A percentile compares a stretch with the other conserved stretches of the same genome.
phyloP scores from a whole-genome alignment of 2,113 vertebrate genomes.

The Sigmodon hispidus region DNA sequence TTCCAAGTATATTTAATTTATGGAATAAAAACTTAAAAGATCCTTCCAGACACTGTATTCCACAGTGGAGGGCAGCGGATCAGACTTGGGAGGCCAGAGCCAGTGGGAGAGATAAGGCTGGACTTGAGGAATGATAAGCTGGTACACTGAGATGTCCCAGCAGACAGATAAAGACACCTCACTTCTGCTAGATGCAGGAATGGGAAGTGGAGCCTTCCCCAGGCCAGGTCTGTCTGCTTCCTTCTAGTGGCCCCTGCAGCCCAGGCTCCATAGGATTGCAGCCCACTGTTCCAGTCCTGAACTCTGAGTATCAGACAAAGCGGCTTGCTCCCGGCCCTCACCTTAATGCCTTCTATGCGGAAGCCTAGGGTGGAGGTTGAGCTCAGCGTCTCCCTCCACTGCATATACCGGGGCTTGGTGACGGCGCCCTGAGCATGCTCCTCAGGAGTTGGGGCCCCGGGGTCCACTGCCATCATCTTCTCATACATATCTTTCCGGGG shows the following conservation, averaged over 20 bases:
- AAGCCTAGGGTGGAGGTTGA: conserved; percentile 93
- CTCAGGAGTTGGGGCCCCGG: conserved; percentile 88
- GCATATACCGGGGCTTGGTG: conserved; percentile 95
- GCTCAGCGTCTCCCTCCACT: conserved; percentile 94
- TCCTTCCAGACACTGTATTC: not conserved
- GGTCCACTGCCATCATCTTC: conserved; percentile 95
- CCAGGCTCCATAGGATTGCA: not conserved
- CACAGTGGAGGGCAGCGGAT: not conserved
- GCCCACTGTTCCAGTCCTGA: not conserved
- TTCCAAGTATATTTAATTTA: conserved; percentile 4
- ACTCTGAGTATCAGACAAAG: not conserved
- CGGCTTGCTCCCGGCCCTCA: conserved; percentile 71
- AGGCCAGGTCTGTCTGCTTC: not conserved
- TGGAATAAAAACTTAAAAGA: not conserved
- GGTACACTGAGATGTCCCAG: not conserved
- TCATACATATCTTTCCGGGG: conserved; percentile 93
- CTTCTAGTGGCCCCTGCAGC: not conserved
- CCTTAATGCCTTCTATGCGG: conserved; percentile 95
- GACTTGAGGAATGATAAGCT: not conserved
- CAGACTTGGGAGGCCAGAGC: not conserved
- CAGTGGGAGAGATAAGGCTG: not conserved
- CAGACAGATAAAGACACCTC: not conserved
- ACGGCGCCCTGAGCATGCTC: conserved; percentile 89
- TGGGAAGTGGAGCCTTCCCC: no score
- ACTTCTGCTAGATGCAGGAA: not conserved